Evolutionary conservation across 2,797 vertebrate species (phyloP), one percentile per base, ranked within the genome.

Genomic region (Sphaeramia orbicularis): DNA sequence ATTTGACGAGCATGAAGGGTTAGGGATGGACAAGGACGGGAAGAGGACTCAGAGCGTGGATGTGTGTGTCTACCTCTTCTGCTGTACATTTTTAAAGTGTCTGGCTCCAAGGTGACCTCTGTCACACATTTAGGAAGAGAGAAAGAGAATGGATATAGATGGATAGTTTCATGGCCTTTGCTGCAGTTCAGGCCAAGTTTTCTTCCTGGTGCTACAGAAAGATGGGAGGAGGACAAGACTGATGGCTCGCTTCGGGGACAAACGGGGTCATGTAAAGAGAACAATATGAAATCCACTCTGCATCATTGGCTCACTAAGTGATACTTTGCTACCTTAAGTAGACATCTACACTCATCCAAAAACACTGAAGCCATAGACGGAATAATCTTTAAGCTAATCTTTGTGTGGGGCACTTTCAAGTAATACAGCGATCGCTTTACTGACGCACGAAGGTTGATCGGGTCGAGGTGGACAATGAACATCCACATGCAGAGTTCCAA

Each of bases 41-140:
- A 58, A 24, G 37, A 71, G 21, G 38, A 51, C 27, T 61, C 11
- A 50, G 21, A 63, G 61, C 45, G 18, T 48, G 41, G 42, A 47
- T 49, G 59, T 61, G 50, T 47, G 48, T 24, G 18, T 50, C 35
- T 64, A 42, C 38, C 37, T 71, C 56, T 44, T 58, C 50, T 57
- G 61, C 44, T 80, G 63, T 70, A 65, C 77, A 74, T 78, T 65
- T 70, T 70, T 65, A 71, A 81, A 66, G 73, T 80, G 76, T 76
- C 80, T 77, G 27, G 74, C 55, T 72, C 60, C 74, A 88, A 90
- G 85, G 85, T 89, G 87, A 87, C 85, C 81, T 71, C 71, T 71
- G 80, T 70, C 77, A 77, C 71, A 80, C 44, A 60, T 76, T 78
- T 71, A 63, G 52, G 50, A 57, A 53, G 56, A 65, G 40, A 40